Conservation (phyloP, 2,113 vertebrate genomes). For the Amazona guildingii region DNA sequence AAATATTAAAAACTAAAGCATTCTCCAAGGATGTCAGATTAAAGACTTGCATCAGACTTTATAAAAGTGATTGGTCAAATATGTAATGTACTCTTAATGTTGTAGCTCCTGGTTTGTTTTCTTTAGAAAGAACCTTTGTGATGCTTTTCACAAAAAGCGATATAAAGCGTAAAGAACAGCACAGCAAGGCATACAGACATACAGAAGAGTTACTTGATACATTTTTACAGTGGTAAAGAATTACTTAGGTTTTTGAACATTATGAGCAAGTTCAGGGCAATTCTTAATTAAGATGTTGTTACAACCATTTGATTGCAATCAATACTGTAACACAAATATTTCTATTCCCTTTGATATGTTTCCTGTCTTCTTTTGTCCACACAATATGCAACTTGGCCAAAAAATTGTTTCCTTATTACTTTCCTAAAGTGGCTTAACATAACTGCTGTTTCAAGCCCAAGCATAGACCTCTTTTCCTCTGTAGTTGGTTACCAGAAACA, state of each 20-base stretch:
- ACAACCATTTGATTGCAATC: background rate
- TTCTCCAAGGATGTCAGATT: slow-evolving; percentile 79
- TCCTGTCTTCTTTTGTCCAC: background rate
- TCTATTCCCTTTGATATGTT: background rate
- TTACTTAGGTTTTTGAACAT: background rate
- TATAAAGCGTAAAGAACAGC: background rate
- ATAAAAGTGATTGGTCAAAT: slow-evolving; percentile 79
- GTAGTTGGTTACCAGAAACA: background rate
- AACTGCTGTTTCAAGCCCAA: background rate
- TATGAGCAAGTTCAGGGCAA: background rate
- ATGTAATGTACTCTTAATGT: slow-evolving; percentile 72
- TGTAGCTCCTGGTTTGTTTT: slow-evolving; percentile 73
- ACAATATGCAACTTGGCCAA: background rate
- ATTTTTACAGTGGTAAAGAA: background rate
- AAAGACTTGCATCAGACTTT: slow-evolving; percentile 76
- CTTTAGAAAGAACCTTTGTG: slow-evolving; percentile 71
- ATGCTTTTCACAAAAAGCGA: slow-evolving; percentile 50
- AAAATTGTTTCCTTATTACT: background rate
- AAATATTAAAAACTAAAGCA: slow-evolving; percentile 82
- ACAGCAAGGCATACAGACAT: slow-evolving; percentile 15
- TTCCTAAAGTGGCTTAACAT: background rate
- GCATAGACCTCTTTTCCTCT: background rate
- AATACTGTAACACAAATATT: background rate
- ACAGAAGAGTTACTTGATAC: background rate
- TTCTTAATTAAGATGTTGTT: slow-evolving; percentile 8